A percentile compares a stretch with the other conserved stretches of the same genome.
Evolutionary conservation across 2,113 vertebrate species (phyloP).

Genomic region (Aplodontia rufa): DNA sequence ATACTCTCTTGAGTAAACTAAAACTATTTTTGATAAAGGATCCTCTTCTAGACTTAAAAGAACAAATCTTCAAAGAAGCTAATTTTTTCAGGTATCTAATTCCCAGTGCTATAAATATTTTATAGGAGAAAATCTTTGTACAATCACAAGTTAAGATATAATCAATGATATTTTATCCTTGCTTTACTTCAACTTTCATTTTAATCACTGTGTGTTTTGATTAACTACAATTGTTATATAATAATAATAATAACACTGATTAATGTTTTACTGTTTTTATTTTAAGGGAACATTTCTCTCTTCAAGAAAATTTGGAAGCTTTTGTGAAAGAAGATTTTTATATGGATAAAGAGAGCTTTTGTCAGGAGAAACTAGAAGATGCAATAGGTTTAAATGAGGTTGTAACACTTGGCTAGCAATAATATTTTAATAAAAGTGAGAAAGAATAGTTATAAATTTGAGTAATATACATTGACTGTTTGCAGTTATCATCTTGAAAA

Average conservation of each 20-base stretch:
- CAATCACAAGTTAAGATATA: slow-evolving; percentile 26
- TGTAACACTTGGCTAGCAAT: slow-evolving; percentile 43
- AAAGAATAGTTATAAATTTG: neutral
- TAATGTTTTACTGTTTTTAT: slow-evolving; percentile 66
- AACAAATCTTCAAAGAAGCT: slow-evolving; percentile 67
- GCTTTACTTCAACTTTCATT: slow-evolving; percentile 13
- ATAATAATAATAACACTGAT: slow-evolving; percentile 53
- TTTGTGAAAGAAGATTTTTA: slow-evolving; percentile 60
- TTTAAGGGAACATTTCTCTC: slow-evolving; percentile 80
- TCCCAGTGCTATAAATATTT: neutral
- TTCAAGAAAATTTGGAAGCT: slow-evolving; percentile 67
- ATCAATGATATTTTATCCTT: slow-evolving; percentile 22
- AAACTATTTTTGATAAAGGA: slow-evolving; percentile 79
- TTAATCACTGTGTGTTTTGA: slow-evolving; percentile 16
- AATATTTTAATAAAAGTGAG: slow-evolving; percentile 49
- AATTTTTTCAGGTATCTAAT: slow-evolving; percentile 81
- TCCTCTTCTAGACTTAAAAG: slow-evolving; percentile 79
- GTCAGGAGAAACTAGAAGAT: slow-evolving; percentile 58
- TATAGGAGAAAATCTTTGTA: slow-evolving; percentile 28
- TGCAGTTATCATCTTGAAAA: neutral
- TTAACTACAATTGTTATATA: slow-evolving; percentile 3
- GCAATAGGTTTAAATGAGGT: slow-evolving; percentile 61
- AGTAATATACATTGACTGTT: neutral
- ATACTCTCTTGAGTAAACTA: slow-evolving; percentile 75
- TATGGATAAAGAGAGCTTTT: slow-evolving; percentile 76